phyloP scores from a whole-genome alignment of 2,888 invertebrate genomes.

The Sesia apiformis region DNA sequence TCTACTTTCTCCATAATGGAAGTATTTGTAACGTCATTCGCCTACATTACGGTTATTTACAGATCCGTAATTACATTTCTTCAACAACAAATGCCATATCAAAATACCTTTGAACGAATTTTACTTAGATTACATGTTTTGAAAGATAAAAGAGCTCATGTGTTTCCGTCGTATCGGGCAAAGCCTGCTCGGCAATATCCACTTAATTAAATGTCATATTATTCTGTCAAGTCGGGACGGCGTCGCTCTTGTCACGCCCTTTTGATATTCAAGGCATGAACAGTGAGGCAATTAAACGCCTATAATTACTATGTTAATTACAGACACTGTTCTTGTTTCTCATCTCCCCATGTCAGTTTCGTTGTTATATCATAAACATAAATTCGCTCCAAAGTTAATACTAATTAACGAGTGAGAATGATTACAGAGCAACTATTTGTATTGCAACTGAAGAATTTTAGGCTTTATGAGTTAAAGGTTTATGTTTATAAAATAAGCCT shows the following conservation, averaged over 20 bases:
- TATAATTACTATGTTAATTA: conserved; percentile 72
- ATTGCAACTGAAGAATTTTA: conserved; percentile 5
- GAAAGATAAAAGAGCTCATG: not conserved
- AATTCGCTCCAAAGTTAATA: conserved; percentile 43
- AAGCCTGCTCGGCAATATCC: conserved; percentile 19
- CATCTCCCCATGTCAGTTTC: conserved; percentile 53
- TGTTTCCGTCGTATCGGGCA: not conserved
- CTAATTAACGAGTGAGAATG: conserved; percentile 37
- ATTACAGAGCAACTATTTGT: conserved; percentile 38
- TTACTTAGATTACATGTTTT: not conserved
- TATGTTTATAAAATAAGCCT: no score
- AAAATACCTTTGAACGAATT: no score
- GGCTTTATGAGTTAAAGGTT: no score
- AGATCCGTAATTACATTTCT: no score
- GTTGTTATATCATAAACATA: conserved; percentile 56
- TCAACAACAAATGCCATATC: no score
- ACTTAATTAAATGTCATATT: conserved; percentile 57
- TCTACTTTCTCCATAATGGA: no score
- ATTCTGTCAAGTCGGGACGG: conserved; percentile 27
- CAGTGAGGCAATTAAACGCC: conserved; percentile 66
- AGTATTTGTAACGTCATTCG: no score
- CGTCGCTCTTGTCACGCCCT: conserved; percentile 49
- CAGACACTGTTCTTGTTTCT: conserved; percentile 60
- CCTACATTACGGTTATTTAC: no score
- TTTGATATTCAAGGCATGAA: conserved; percentile 65